Evolutionary conservation across 2,113 vertebrate genomes (phyloP), one percentile per base, ranked within the genome.

Genomic region (Oostethus manadensis): DNA sequence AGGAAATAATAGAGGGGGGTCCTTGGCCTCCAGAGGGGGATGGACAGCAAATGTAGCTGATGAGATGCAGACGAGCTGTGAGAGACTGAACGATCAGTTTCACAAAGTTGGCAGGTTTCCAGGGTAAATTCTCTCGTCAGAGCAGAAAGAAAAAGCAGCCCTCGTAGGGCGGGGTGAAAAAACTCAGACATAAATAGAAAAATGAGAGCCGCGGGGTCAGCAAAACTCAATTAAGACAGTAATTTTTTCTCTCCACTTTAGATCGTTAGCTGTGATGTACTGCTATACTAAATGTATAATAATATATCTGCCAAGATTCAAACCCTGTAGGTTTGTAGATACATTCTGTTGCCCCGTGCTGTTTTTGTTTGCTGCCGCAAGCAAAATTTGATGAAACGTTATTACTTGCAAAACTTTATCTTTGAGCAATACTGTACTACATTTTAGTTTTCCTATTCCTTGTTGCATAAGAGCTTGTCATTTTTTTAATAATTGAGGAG

Each of bases 1-100:
- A 70, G 73, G 62, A 79, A 81, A 87, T 86, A 89, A 88, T 87
- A 73, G 81, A 88, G 85, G 78, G 49, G 64, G 71, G 79, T 76
- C 78, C 70, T 70, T 61, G 15, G 54, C 70, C 67, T 76, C 76
- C 66, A 62, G 63, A 75, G 69, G 58, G 62, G 56, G 61, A 66
- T 62, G 56, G 64, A 66, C 68, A 46, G 60, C 57, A 60, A 60
- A 51, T 4, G 17, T 14, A 44, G 62, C 68, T 74, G 72, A 72
- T 64, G 68, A 83, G 79, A 87, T 86, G 81, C 81, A 84, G 67
- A 82, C 60, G 78, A 80, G 78, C 73, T 73, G 68, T 40, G 17
- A 67, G 68, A 74, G 85, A 86, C 80, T 78, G 80, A 84, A 81
- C 72, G 78, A 84, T 87, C 85, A 72, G 76, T 84, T 82, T 67